Evolutionary conservation across 2,797 vertebrate genomes (phyloP), one percentile per base, ranked within the genome.

Genomic region (Halcyon leucocephala): DNA sequence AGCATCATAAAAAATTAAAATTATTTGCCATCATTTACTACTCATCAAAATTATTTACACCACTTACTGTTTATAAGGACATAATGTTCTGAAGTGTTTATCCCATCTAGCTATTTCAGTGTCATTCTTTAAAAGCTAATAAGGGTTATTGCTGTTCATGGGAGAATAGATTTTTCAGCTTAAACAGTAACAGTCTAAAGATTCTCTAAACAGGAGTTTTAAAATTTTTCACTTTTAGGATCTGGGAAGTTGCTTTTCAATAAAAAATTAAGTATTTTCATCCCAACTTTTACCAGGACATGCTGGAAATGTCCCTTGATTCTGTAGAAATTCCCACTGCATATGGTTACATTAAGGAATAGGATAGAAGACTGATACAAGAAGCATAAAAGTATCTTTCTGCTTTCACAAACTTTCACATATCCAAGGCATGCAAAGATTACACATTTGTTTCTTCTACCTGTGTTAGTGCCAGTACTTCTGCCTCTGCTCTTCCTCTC

Each of bases 31-130:
- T 31, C 2, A 52, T 65, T 86, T 48, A 41, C n/a, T 24, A 14
- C 9, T 3, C 28, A 39, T 58, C 69, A 31, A 41, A 70, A 87
- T 44, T 28, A 18, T 69, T 82, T 70, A 42, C 10, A 33, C 3
- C 2, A 26, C 57, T 78, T 81, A 10, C 4, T 65, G 88, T 12
- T 57, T 22, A 18, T 14, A 77, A 67, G 6, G 25, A 28, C 1
- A 1, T 14, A 58, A 10, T 1, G 1, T 48, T 78, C 20, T 22
- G 22, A 74, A 83, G 77, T 41, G 2, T 55, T 81, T 64, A 26
- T 15, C 2, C 2, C 29, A 37, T 83, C 16, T 41, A 25, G 1
- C 4, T 77, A 52, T 83, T 61, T 22, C 0, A 1, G 3, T 71
- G 73, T 78, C 8, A 70, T 13, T 8, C 11, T 81, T 60, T 86